Evolutionary conservation across 2,888 invertebrate genomes (phyloP), one percentile per base, ranked within the genome.

Genomic region (Ethmia dodecea): DNA sequence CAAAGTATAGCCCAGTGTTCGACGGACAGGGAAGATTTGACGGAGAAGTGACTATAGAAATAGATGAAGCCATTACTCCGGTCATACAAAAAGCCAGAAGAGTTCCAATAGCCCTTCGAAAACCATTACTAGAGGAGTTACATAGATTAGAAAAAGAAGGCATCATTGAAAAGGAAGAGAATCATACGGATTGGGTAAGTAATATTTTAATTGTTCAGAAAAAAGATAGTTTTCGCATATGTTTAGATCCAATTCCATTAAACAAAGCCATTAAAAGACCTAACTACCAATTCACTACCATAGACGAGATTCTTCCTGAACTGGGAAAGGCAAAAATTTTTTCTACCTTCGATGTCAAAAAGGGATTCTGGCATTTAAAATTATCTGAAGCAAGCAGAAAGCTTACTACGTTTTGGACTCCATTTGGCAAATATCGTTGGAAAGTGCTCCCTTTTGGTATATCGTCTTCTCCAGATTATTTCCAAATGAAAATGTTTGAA

Each of bases 181-280:
- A 18, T 1, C 35, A 41, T 18, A 38, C 38, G 13, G 41, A 41
- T 16, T 37, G 38, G 35, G 37, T 40, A 33, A 30, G 22, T 15
- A 38, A 38, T 10, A 35, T 33, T 14, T 20, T 35, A 32, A 33
- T 41, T 15, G 28, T 39, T 6, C 28, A 33, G 25, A 36, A 28
- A 24, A 31, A 28, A 11, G 26, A 31, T n/a, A 34, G 26, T 3
- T 33, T 36, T n/a, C 33, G 43, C 34, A 30, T 40, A 26, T 46
- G 46, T 28, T 27, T 46, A n/a, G 46, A 46, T 27, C 43, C 46
- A 6, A 37, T 35, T 10, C 40, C 40, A 10, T 31, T 43, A 13
- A 45, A 43, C 20, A 33, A 37, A 28, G 41, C 38, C 8, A 29
- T 45, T 1, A 43, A 37, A 26, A 35, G 45, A 16, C 40, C 40